Base-by-base conservation (phyloP, 2,113 vertebrate species). In the Siniperca chuatsi region DNA sequence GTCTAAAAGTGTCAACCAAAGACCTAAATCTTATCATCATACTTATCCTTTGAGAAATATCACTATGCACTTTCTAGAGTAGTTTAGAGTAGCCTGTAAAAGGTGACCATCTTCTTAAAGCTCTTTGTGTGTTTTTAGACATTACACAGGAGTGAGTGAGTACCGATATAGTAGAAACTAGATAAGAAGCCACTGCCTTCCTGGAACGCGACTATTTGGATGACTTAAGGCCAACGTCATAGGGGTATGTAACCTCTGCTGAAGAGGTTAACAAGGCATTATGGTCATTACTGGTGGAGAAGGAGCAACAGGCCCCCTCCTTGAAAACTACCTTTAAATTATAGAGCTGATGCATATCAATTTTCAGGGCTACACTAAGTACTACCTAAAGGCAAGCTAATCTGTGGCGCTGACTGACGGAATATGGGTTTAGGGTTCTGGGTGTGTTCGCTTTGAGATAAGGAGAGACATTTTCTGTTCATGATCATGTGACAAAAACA, bases 191-290 rank as follows among this genome's bases (percentile, higher is more conserved):
- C 42, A 8, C 18, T 23, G 66, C 0, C 50, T 25, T 67, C 55
- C 75, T 55, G 52, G 6, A 40, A 6, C 35, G 8, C 2, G 0
- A 72, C 74, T 71, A 52, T 80, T 85, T 54, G 60, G 68, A 90
- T 91, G 83, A 91, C 89, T 92, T 87, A 82, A 79, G 79, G 81
- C 79, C 67, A 75, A 82, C 16, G 79, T 90, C 87, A 92, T 70
- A n/a, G 55, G 81, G 82, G 87, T 88, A 90, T 90, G 88, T 90
- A 87, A 90, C 91, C 94, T 92, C 89, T 89, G 75, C 66, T 61
- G 81, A 89, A 79, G 87, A 74, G 91, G 93, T 94, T 92, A 94
- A 95, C 91, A 92, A 94, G 92, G 87, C 84, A 89, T 92, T 85
- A 92, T 78, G 87, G 89, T 89, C 89, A 87, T 94, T 92, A 93